A percentile compares a stretch with the other conserved stretches of the same genome.
Conservation (phyloP, 1,140 invertebrate genomes). For the Battus philenor region DNA sequence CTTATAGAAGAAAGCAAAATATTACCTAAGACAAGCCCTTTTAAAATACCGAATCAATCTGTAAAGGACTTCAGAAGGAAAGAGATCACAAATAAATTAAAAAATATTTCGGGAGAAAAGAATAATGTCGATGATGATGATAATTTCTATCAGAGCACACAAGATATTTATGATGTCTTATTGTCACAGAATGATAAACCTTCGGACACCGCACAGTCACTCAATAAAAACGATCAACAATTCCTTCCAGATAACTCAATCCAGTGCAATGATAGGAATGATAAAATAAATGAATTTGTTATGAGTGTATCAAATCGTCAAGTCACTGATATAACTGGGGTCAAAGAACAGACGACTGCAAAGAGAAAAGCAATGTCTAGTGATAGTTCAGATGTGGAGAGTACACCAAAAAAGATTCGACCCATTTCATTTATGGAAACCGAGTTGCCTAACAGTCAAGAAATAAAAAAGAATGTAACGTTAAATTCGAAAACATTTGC, state of each 20-base stretch:
- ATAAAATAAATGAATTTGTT: constrained; percentile 19
- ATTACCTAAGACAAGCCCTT: constrained; percentile 23
- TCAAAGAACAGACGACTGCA: constrained; percentile 6
- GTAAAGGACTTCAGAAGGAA: constrained; percentile 31
- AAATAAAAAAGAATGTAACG: constrained; percentile 45
- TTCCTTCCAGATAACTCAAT: background rate
- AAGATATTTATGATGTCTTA: constrained; percentile 56
- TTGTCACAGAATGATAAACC: constrained; percentile 44
- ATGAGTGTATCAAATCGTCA: constrained; percentile 29
- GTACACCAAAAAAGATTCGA: constrained; percentile 45
- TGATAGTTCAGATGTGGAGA: constrained; percentile 41
- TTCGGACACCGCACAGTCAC: constrained; percentile 1
- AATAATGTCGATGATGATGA: constrained; percentile 27
- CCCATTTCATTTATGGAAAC: constrained; percentile 36
- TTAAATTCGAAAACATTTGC: constrained; percentile 19
- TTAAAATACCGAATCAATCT: constrained; percentile 45
- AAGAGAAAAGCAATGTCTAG: constrained; percentile 27
- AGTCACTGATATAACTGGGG: constrained; percentile 29
- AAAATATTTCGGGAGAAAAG: constrained; percentile 20
- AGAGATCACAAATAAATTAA: constrained; percentile 13
- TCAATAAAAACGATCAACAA: constrained; percentile 1
- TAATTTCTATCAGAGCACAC: constrained; percentile 57
- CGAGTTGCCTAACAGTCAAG: constrained; percentile 53
- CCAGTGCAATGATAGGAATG: background rate
- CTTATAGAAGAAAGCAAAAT: constrained; percentile 15